Percentiles rank a stretch among this genome's conserved stretches.
These are phyloP conservation scores for Phylloscopus trochiloides DNA, from an alignment of 2,113 vertebrate genomes.

Conservation along the genomic window DNA sequence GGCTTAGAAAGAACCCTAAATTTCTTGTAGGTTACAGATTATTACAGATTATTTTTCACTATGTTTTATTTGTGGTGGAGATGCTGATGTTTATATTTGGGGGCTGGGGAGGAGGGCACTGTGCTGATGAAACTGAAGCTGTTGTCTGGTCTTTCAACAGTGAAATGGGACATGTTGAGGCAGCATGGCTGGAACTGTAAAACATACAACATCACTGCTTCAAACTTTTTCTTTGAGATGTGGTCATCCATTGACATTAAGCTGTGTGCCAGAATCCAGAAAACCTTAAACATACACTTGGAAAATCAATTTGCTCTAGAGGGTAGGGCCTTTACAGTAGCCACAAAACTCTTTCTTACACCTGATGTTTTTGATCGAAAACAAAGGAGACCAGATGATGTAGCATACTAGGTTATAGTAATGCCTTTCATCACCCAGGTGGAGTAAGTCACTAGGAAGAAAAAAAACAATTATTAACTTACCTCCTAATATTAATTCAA, in stretches of 20 bases:
- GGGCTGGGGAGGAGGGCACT: rapidly evolving
- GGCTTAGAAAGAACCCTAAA: neutral
- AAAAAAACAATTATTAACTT: neutral
- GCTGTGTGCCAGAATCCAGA: neutral
- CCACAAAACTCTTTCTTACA: neutral
- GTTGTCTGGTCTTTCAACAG: neutral
- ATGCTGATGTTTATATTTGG: neutral
- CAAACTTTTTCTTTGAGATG: neutral
- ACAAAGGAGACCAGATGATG: neutral
- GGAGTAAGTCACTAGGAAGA: neutral
- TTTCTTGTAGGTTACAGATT: neutral
- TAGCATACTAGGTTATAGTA: neutral
- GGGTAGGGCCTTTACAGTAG: neutral
- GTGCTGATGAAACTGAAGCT: neutral
- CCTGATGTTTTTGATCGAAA: neutral
- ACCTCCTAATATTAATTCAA: neutral
- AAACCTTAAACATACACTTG: neutral
- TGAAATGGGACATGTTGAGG: neutral
- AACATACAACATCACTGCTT: neutral
- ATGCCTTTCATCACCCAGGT: neutral
- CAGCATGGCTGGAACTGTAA: neutral
- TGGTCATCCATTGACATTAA: neutral
- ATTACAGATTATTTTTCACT: neutral
- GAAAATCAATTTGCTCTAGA: neutral
- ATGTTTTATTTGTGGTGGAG: rapidly evolving